Evolutionary conservation across 1,140 invertebrate genomes (phyloP).

Genomic region (Andrena cerasifolii): DNA sequence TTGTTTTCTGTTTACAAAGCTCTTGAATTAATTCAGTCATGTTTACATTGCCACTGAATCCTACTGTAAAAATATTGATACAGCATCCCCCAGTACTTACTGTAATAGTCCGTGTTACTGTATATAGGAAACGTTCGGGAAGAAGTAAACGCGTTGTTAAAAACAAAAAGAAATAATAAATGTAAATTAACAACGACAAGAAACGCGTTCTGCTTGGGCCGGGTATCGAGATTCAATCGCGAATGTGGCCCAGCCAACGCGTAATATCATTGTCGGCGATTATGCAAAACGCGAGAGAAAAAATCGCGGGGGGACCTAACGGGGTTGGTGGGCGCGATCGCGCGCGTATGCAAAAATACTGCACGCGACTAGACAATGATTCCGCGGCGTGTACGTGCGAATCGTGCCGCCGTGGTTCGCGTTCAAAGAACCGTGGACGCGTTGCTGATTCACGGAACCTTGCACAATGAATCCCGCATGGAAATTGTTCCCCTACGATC

Average conservation of each 20-base stretch:
- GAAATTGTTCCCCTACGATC: neutral
- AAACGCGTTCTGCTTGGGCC: neutral
- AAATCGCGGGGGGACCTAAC: neutral
- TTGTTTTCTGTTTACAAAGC: too few relatives aligned
- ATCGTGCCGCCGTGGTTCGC: slow-evolving; percentile 11
- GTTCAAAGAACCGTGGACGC: slow-evolving; percentile 32
- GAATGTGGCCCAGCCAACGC: neutral
- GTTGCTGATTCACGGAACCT: slow-evolving; percentile 38
- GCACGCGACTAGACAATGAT: slow-evolving; percentile 16
- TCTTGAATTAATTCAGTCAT: too few relatives aligned
- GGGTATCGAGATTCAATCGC: neutral
- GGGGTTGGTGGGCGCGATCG: neutral
- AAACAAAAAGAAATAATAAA: neutral
- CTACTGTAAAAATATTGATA: too few relatives aligned
- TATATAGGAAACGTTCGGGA: neutral
- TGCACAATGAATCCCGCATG: slow-evolving; percentile 22
- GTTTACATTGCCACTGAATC: too few relatives aligned
- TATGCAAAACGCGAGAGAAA: neutral
- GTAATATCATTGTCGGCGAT: neutral
- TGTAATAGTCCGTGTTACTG: too few relatives aligned
- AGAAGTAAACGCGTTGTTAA: too few relatives aligned
- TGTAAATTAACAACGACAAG: neutral
- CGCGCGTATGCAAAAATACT: slow-evolving; percentile 27
- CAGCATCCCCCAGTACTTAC: too few relatives aligned
- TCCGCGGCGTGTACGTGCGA: slow-evolving; percentile 34